phyloP scores from a whole-genome alignment of 2,113 vertebrate species.

The Anarhynchus alexandrinus region DNA sequence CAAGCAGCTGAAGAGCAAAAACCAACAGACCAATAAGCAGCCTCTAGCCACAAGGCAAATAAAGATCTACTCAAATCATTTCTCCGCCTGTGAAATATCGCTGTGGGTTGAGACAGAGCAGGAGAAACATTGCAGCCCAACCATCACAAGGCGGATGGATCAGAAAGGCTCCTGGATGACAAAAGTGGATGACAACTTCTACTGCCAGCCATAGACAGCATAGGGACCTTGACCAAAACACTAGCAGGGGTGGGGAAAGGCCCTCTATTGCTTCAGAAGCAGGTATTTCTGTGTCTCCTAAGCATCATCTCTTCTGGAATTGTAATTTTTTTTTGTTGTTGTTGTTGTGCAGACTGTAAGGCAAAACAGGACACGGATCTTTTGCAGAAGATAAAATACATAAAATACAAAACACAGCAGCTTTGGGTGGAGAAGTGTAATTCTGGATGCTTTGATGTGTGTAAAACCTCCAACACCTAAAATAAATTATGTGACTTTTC shows the following conservation, averaged over 20 bases:
- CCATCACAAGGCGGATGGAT: background rate
- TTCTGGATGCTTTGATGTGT: background rate
- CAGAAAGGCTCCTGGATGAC: background rate
- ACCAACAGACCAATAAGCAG: background rate
- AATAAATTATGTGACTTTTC: background rate
- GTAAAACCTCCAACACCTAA: background rate
- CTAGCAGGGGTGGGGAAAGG: background rate
- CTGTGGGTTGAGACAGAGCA: background rate
- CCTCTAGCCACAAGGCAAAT: background rate
- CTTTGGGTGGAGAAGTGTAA: background rate
- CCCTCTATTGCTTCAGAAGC: background rate
- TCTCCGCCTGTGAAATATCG: background rate
- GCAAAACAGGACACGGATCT: background rate
- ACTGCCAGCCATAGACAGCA: background rate
- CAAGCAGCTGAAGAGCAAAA: slow-evolving; percentile 1
- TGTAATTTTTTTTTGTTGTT: background rate
- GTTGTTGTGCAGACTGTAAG: background rate
- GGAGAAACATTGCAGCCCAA: background rate
- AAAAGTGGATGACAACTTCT: background rate
- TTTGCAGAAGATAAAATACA: background rate
- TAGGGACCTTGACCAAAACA: fast-evolving
- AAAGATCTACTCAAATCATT: background rate
- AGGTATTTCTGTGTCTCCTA: background rate
- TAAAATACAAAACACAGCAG: background rate
- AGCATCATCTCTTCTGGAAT: background rate